A percentile compares a stretch with the other conserved stretches of the same genome.
Evolutionary conservation across 2,797 vertebrate genomes (phyloP).

Genomic region (Tarsius wallacei): DNA sequence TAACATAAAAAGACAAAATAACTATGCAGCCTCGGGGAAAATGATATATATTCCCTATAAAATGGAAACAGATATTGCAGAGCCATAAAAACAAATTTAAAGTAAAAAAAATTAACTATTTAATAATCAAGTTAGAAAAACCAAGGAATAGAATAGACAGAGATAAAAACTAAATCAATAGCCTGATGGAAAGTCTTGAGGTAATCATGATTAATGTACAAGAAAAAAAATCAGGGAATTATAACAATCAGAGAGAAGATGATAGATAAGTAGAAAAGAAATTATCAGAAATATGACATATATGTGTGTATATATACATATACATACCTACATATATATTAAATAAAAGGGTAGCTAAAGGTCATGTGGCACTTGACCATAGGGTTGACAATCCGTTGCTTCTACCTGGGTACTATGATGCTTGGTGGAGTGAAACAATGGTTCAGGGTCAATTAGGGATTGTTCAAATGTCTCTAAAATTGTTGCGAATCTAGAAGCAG

Average conservation of each 20-base stretch:
- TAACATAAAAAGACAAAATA: neutral
- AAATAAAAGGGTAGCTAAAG: neutral
- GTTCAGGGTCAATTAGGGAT: neutral
- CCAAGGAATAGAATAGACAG: neutral
- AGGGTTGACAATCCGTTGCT: neutral
- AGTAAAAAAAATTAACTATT: neutral
- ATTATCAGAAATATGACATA: neutral
- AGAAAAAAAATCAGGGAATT: neutral
- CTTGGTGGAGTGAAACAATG: neutral
- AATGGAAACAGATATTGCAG: neutral
- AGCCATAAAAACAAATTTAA: neutral
- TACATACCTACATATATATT: too few relatives aligned
- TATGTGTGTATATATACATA: too few relatives aligned
- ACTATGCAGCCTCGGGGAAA: neutral
- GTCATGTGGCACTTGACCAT: neutral
- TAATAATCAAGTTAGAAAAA: neutral
- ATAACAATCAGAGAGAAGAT: neutral
- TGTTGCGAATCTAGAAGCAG: neutral
- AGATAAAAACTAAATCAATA: neutral
- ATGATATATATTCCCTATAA: neutral
- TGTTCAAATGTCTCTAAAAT: neutral
- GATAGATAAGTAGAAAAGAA: neutral
- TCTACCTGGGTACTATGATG: fast-evolving
- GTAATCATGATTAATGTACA: neutral
- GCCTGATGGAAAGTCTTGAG: neutral